Conservation (phyloP, 2,113 vertebrate species). For the Myotis brandtii region DNA sequence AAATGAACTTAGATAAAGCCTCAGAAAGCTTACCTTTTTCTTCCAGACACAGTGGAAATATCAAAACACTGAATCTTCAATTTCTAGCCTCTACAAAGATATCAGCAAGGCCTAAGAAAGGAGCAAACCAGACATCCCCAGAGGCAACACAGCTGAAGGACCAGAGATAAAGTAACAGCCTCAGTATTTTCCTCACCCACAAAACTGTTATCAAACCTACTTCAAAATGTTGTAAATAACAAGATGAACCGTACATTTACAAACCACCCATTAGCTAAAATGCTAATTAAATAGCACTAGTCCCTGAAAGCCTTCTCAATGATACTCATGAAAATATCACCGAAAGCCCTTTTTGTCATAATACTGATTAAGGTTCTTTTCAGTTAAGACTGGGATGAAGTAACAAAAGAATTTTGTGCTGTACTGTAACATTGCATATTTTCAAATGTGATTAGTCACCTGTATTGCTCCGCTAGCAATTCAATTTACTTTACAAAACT, state of each 20-base stretch:
- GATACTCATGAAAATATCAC: slow-evolving; percentile 12
- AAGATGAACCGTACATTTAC: not conserved
- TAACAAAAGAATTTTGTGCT: not conserved
- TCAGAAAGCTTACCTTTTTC: not conserved
- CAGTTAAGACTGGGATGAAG: not conserved
- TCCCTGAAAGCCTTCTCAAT: not conserved
- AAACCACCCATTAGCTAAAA: slow-evolving; percentile 31
- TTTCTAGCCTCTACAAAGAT: slow-evolving; percentile 33
- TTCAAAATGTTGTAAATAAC: slow-evolving; percentile 19
- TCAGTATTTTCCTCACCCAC: not conserved
- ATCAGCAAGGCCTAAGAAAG: slow-evolving; percentile 13
- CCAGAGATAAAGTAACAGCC: not conserved
- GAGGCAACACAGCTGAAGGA: not conserved
- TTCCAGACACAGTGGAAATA: not conserved
- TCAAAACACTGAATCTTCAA: slow-evolving; percentile 21
- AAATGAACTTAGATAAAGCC: not conserved
- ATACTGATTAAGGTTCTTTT: not conserved
- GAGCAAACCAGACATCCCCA: not conserved
- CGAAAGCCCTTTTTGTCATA: not conserved
- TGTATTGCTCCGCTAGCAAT: not conserved
- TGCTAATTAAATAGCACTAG: not conserved
- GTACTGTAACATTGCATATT: not conserved
- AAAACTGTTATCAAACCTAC: not conserved
- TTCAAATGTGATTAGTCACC: not conserved
- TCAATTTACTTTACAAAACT: slow-evolving; percentile 28